Conservation (phyloP, 2,888 invertebrate species). For the Pasiphila rectangulata region DNA sequence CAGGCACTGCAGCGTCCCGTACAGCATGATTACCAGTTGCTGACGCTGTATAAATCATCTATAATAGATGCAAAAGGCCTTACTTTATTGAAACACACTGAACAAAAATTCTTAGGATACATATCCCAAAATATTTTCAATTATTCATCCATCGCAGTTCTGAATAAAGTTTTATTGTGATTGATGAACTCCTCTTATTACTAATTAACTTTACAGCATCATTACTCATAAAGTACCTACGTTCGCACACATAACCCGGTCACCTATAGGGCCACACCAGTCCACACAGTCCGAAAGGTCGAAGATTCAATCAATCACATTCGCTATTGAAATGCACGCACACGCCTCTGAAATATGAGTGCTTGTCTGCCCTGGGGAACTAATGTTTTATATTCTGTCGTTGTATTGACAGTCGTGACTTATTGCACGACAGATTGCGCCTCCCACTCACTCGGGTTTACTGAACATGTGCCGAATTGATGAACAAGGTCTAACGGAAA, state of each 20-base stretch:
- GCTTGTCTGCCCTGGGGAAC: conserved; percentile 51
- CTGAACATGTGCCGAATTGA: conserved; percentile 28
- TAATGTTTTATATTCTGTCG: conserved; percentile 70
- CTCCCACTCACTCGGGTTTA: conserved; percentile 26
- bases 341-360: conserved; percentile 63
- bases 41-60: no score
- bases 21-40: no score
- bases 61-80: no score
- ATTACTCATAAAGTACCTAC: neutral
- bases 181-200: no score
- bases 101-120: no score
- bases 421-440: conserved; percentile 62
- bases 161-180: neutral
- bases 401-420: conserved; percentile 69
- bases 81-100: no score
- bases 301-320: conserved; percentile 68
- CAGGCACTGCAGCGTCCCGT: no score
- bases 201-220: no score
- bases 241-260: conserved; percentile 20
- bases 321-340: conserved; percentile 59
- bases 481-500: conserved; percentile 3
- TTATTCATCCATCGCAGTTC: no score
- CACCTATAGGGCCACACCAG: conserved; percentile 35
- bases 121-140: no score
- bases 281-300: conserved; percentile 39